Evolutionary conservation across 2,888 invertebrate genomes (phyloP), one percentile per base, ranked within the genome.

Genomic region (Lasioglossum vierecki): DNA sequence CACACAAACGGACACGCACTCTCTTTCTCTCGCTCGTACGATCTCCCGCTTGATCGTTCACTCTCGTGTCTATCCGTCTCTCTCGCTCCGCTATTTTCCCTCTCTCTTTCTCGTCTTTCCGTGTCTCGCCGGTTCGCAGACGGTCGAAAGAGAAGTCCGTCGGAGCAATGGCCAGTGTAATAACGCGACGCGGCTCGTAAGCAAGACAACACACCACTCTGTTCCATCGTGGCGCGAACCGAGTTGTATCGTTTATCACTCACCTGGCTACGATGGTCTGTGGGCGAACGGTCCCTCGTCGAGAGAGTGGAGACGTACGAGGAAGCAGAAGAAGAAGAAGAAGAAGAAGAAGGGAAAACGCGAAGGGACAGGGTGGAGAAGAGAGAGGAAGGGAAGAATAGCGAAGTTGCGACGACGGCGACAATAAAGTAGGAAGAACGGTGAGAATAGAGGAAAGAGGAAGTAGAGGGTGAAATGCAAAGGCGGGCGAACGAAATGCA

Each of bases 241-340:
- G 90, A 91, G 91, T 92, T 91, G 90, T 92, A 92, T 93, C 91
- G 93, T 92, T 93, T 92, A 93, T 94, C 94, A 93, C 93, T 93
- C 94, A 94, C 93, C 93, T 94, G 94, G 91, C 89, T 89, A 88
- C 83, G 89, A 88, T 88, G 86, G 85, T 91, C 90, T 91, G 92
- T 91, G 81, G 91, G 88, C 86, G 91, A 88, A 87, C 89, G 89
- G 88, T 92, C 90, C 92, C 88, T 90, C 92, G 92, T 91, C 86
- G 92, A 80, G 82, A 84, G 79, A 82, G 85, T 86, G 83, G 86
- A 85, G 79, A 79, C 77, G 82, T 72, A 81, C 71, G 80, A 39
- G 66, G 35, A 85, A 57, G 70, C 13, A 0, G 13, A 11, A 44
- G 44, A 41, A 41, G 9, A 41, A 41, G 41, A 8, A 39, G 39